These are phyloP conservation scores for Isaurus tuberculatus DNA, from an alignment of 92 coral and sea anemone species.

Conservation along the genomic window DNA sequence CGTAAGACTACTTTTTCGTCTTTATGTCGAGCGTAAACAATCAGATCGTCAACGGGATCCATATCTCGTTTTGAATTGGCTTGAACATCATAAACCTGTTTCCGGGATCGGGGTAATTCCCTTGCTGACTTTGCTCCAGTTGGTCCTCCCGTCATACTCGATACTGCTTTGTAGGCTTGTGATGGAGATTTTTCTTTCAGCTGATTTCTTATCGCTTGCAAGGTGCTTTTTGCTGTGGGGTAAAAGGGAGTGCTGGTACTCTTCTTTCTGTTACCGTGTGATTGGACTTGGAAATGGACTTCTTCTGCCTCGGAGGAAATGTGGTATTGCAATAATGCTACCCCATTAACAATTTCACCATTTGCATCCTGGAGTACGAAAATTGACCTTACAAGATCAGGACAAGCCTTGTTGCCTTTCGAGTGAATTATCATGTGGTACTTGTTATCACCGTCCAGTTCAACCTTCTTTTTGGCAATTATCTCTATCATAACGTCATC, in stretches of 20 bases:
- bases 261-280: conserved; percentile 32
- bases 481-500: conserved; percentile 5
- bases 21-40: conserved; percentile 44
- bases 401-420: conserved; percentile 68
- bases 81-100: conserved; percentile 44
- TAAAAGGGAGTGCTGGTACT: conserved; percentile 16
- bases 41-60: conserved; percentile 45
- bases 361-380: conserved; percentile 25
- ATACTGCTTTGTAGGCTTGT: conserved; percentile 32
- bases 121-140: conserved; percentile 38
- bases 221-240: conserved; percentile 22
- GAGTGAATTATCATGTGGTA: conserved; percentile 66
- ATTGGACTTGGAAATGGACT: conserved; percentile 34
- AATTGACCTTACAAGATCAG: conserved; percentile 49
- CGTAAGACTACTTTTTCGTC: conserved; percentile 30
- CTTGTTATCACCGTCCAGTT: conserved; percentile 18
- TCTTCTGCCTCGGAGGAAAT: conserved; percentile 14
- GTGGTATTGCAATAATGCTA: conserved; percentile 31
- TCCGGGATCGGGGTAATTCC: conserved; percentile 46
- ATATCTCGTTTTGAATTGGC: conserved; percentile 10
- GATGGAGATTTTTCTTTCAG: conserved; percentile 36
- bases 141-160: conserved; percentile 41
- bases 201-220: conserved; percentile 36
- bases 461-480: conserved; percentile 6
- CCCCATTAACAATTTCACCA: conserved; percentile 26